Conservation (phyloP, 2,888 invertebrate genomes). For the Leucoma salicis region DNA sequence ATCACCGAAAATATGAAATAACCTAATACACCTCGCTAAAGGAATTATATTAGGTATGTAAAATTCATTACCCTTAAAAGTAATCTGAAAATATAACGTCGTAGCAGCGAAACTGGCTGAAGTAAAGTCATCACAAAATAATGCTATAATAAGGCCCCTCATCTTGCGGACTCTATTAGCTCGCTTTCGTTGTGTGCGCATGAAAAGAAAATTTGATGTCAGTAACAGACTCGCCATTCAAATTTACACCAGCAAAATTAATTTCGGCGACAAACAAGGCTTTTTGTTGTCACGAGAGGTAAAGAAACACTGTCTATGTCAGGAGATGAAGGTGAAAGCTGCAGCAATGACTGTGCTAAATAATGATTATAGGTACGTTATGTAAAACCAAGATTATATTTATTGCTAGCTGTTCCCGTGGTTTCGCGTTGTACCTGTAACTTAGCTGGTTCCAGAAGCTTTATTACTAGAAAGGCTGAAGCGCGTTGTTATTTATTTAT, state of each 20-base stretch:
- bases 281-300: constrained; percentile 3
- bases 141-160: constrained; percentile 7
- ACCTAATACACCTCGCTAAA: no score
- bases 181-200: constrained; percentile 6
- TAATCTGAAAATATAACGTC: no score
- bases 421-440: no score
- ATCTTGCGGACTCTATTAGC: constrained; percentile 7
- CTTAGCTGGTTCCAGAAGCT: no score
- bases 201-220: constrained; percentile 21
- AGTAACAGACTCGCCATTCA: constrained; percentile 14
- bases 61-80: no score
- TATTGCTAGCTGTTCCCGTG: no score
- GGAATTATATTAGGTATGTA: no score
- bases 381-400: no score
- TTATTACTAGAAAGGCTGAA: no score
- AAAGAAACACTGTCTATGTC: constrained; percentile 9
- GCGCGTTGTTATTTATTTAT: no score
- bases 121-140: constrained; percentile 9
- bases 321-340: neutral
- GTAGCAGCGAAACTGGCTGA: neutral
- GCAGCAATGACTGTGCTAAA: neutral
- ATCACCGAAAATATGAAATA: no score
- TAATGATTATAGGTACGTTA: no score
- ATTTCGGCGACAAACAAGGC: constrained; percentile 22
- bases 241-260: constrained; percentile 17